phyloP scores from a whole-genome alignment of 2,113 vertebrate species.

The Sus scrofa region DNA sequence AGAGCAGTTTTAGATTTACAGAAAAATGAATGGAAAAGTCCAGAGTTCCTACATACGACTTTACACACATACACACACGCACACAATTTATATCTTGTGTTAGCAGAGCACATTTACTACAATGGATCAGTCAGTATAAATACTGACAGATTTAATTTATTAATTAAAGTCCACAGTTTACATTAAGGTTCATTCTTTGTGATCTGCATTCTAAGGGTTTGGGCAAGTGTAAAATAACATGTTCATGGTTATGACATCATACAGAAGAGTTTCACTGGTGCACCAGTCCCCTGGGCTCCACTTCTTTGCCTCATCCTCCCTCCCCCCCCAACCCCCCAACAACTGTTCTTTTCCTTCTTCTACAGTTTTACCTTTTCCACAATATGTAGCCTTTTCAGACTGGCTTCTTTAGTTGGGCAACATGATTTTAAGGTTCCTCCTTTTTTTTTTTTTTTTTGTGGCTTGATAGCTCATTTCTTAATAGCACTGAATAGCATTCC shows the following conservation, averaged over 20 bases:
- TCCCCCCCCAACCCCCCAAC: background rate
- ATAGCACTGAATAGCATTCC: background rate
- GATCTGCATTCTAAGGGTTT: background rate
- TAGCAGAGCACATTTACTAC: background rate
- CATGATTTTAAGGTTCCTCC: background rate
- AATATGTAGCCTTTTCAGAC: background rate
- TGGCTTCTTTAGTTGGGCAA: background rate
- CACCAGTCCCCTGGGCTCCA: background rate
- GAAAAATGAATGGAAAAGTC: background rate
- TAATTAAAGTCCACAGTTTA: background rate
- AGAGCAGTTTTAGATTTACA: background rate
- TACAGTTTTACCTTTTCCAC: background rate
- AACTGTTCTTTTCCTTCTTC: background rate
- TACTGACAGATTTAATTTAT: background rate
- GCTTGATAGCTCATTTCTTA: background rate
- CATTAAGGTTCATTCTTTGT: background rate
- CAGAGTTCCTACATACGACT: background rate
- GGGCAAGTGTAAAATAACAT: background rate
- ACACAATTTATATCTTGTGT: background rate
- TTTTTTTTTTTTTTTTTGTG: background rate
- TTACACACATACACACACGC: too few species aligned
- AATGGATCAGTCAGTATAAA: background rate
- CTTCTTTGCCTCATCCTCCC: too few species aligned
- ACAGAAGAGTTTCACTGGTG: background rate
- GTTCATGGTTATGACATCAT: too few species aligned